Evolutionary conservation across 2,113 vertebrate genomes (phyloP), one percentile per base, ranked within the genome.

Genomic region (Desmodus rotundus): DNA sequence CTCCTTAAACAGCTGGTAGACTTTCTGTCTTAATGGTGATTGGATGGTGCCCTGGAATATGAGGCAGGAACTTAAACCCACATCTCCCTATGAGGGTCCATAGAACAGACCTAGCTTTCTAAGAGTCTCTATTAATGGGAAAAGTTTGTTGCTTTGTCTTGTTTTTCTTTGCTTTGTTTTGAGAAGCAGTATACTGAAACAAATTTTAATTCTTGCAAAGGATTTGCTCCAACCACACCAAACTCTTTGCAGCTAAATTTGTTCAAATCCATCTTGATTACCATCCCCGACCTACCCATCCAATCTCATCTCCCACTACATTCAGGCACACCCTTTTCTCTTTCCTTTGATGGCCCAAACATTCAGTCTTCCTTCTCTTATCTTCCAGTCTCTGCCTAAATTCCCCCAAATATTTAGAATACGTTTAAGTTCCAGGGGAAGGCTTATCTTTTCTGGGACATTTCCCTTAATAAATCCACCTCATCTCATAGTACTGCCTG

Each of bases 391-490:
- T 81, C 58, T 85, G 33, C 70, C 47, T 28, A 87, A n/a, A 19
- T 68, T 70, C 43, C 72, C 47, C 54, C 38, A 88, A 88, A 88
- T 87, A 82, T 93, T 96, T 63, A 95, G 50, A 72, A 83, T 31
- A 56, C 15, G 45, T 86, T 83, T 73, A 84, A 86, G 28, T 90
- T 96, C 70, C 52, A 84, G 13, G 26, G 28, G 10, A 87, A 82
- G 28, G 6, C 16, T 63, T 83, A 90, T 93, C 56, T 92, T 89
- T 94, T 36, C 56, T 67, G 76, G 58, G 43, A 95, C 70, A 87
- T 87, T 83, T 87, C 93, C 28, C 93, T 85, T 61, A 89, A 76
- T 78, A 96, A 97, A 68, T 82, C 68, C 12, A 65, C 45, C 47
- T 95, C 36, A 33, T 78, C 43, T 38, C 58, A 31, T 28, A 82